Evolutionary conservation across 2,797 vertebrate genomes (phyloP).

Genomic region (Sebastes miniatus): DNA sequence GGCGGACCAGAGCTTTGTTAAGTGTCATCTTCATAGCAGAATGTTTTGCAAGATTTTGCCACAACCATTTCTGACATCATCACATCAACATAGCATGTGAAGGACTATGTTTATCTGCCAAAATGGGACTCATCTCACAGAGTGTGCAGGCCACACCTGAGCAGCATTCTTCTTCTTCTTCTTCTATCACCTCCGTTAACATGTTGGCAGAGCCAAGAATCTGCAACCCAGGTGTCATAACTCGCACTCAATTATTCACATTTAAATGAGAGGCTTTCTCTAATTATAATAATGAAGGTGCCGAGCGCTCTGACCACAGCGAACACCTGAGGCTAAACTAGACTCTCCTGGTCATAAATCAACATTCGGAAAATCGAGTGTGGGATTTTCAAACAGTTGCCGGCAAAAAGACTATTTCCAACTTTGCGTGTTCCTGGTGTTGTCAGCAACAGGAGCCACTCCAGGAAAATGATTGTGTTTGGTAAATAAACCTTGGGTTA

Average conservation of each 20-base stretch:
- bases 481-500: constrained; percentile 67
- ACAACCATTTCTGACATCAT: constrained; percentile 32
- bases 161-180: constrained; percentile 19
- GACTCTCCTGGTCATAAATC: constrained; percentile 61
- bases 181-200: constrained; percentile 10
- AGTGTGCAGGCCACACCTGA: neutral
- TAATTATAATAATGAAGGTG: constrained; percentile 74
- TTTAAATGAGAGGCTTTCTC: constrained; percentile 67
- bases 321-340: constrained; percentile 66
- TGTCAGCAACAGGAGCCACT: constrained; percentile 43
- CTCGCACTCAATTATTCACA: constrained; percentile 68
- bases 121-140: constrained; percentile 8
- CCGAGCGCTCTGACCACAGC: constrained; percentile 61
- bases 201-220: constrained; percentile 25
- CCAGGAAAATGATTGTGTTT: constrained; percentile 59
- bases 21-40: constrained; percentile 13
- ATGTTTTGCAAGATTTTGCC: constrained; percentile 30
- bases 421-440: constrained; percentile 35
- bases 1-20: constrained; percentile 33
- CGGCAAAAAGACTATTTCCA: constrained; percentile 36
- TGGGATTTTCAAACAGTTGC: constrained; percentile 30
- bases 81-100: constrained; percentile 2
- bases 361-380: constrained; percentile 12
- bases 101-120: constrained; percentile 27
- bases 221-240: constrained; percentile 62